phyloP scores from a whole-genome alignment of 2,888 invertebrate genomes.

The Temnothorax rugatulus region DNA sequence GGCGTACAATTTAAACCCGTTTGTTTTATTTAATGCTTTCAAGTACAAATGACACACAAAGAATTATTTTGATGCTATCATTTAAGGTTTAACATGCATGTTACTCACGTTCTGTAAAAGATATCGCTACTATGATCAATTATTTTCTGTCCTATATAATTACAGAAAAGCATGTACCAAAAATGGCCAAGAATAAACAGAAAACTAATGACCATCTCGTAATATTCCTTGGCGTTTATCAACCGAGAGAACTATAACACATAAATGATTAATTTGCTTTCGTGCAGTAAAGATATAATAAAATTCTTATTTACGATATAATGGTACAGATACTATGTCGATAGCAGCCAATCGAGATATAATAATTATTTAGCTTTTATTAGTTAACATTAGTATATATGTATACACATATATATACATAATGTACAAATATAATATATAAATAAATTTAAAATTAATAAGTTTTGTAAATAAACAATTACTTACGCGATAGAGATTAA shows the following conservation, averaged over 20 bases:
- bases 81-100: not conserved
- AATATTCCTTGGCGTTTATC: not conserved
- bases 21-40: not conserved
- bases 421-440: no score
- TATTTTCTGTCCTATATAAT: conserved; percentile 29
- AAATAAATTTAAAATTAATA: not conserved
- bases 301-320: not conserved
- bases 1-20: not conserved
- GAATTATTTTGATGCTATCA: not conserved
- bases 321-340: not conserved
- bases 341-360: not conserved
- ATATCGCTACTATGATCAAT: conserved; percentile 38
- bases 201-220: conserved; percentile 1
- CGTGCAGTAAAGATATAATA: not conserved
- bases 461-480: conserved; percentile 23
- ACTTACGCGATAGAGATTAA: conserved; percentile 56
- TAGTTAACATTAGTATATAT: not conserved
- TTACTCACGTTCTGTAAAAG: conserved; percentile 44
- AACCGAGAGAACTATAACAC: conserved; percentile 33
- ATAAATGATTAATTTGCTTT: not conserved
- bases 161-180: conserved; percentile 20
- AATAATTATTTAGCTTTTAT: not conserved
- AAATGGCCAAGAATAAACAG: conserved; percentile 19
- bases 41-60: not conserved
- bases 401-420: not conserved